These are phyloP conservation scores for Scylla paramamosain DNA, from an alignment of 1,140 invertebrate species.

Conservation along the genomic window DNA sequence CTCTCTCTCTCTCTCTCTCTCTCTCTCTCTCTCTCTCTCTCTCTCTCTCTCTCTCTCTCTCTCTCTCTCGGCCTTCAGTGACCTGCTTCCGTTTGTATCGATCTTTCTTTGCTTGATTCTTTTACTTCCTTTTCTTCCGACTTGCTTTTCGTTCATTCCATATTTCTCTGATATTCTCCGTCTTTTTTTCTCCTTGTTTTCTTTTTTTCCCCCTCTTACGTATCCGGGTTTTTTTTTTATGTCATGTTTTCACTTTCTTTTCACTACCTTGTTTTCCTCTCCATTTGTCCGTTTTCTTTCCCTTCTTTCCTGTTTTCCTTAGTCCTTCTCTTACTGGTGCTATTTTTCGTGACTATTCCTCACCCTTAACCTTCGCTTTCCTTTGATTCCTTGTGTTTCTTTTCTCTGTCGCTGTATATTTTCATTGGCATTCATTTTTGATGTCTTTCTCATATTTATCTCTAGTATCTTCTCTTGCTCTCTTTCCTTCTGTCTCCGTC, in stretches of 20 bases:
- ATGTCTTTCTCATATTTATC: no score
- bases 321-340: neutral
- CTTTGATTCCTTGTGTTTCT: neutral
- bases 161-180: neutral
- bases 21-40: neutral
- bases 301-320: neutral
- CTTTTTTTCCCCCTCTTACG: neutral
- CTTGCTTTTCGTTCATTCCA: neutral
- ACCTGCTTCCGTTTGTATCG: neutral
- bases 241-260: neutral
- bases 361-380: no score
- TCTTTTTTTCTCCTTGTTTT: neutral
- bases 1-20: neutral
- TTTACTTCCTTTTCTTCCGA: neutral
- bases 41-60: neutral
- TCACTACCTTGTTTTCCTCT: neutral
- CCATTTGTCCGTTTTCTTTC: neutral
- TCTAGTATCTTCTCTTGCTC: neutral
- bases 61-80: neutral
- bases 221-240: neutral
- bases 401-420: neutral
- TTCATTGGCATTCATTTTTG: neutral
- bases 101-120: neutral
- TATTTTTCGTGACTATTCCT: neutral
- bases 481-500: neutral